phyloP scores from a whole-genome alignment of 35 echinoderm and acorn worm species.

The Chiridota heheva region DNA sequence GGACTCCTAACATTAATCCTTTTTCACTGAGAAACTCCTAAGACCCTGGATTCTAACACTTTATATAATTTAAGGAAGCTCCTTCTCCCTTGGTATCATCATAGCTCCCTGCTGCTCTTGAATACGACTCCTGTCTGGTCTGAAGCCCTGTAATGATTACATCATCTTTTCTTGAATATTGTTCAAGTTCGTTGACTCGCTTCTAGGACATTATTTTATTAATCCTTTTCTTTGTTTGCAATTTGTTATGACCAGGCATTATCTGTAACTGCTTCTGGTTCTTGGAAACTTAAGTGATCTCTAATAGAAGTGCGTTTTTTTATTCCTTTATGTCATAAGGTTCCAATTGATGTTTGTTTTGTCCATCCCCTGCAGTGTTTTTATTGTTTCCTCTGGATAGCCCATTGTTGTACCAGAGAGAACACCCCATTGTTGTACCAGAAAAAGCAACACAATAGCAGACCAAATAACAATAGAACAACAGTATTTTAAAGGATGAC shows the following conservation, averaged over 20 bases:
- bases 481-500: too few species aligned
- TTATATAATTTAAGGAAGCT: background rate
- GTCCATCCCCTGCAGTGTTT: background rate
- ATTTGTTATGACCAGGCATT: background rate
- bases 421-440: too few species aligned
- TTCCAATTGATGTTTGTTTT: constrained; percentile 11
- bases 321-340: background rate
- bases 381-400: background rate
- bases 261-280: constrained; percentile 11
- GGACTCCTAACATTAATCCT: too few species aligned
- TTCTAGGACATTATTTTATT: background rate
- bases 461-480: too few species aligned
- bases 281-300: constrained; percentile 18
- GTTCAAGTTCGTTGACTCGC: constrained; percentile 9
- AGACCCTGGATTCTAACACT: too few species aligned
- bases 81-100: background rate
- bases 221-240: background rate
- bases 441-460: too few species aligned
- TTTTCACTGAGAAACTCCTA: too few species aligned
- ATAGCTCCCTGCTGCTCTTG: background rate
- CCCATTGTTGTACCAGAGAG: too few species aligned
- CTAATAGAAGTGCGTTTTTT: background rate
- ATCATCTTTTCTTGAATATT: constrained; percentile 17
- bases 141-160: constrained; percentile 22
- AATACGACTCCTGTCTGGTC: background rate